A percentile compares a stretch with the other conserved stretches of the same genome.
Conservation (phyloP, 92 coral and sea anemone genomes). For the Blastomussa wellsi region DNA sequence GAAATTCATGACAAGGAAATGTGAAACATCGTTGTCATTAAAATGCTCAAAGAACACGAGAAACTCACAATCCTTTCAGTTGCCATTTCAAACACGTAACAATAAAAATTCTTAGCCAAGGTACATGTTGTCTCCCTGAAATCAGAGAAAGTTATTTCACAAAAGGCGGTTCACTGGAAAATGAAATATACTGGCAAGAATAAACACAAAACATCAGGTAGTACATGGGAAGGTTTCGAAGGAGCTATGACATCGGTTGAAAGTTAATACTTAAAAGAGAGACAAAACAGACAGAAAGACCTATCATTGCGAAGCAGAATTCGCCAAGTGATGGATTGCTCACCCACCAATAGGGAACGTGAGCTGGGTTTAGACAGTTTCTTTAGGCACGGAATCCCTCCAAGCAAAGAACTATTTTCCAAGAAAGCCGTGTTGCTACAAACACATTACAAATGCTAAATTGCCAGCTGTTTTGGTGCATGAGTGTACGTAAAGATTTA, state of each 20-base stretch:
- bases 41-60: background rate
- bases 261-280: too few relatives aligned
- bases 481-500: background rate
- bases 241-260: too few relatives aligned
- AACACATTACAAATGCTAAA: too few relatives aligned
- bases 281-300: background rate
- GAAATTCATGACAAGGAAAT: background rate
- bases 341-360: too few relatives aligned
- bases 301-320: too few relatives aligned
- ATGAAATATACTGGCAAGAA: background rate
- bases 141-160: background rate
- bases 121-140: slow-evolving; percentile 77
- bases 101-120: slow-evolving; percentile 76
- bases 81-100: slow-evolving; percentile 80
- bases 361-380: too few relatives aligned
- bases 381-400: too few relatives aligned
- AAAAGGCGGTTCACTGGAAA: background rate
- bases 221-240: too few relatives aligned
- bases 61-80: slow-evolving; percentile 61
- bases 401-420: too few relatives aligned
- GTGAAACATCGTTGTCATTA: background rate
- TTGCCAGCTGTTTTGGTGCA: too few relatives aligned
- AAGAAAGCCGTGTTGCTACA: too few relatives aligned
- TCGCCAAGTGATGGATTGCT: too few relatives aligned
- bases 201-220: background rate